Evolutionary conservation across 1,140 invertebrate genomes (phyloP), one percentile per base, ranked within the genome.

Genomic region (Lucilia cuprina): DNA sequence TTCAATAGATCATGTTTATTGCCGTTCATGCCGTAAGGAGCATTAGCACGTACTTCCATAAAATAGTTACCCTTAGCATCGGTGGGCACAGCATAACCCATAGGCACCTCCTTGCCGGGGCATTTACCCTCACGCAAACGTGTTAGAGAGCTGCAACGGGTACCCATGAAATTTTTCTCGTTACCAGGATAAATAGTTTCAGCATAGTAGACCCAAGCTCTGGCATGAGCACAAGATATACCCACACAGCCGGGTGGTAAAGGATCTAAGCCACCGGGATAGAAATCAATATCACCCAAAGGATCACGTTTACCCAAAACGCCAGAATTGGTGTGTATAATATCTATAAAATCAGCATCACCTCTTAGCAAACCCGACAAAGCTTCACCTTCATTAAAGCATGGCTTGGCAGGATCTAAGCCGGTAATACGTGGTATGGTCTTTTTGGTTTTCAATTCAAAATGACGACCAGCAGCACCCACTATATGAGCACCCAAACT

Each of bases 301-400:
- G 90, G 88, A 82, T 87, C 86, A 5, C 87, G 85, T 65, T 89
- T 88, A 50, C 89, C 96, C 86, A 95, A 93, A 75, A 94, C 93
- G 0, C 95, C 95, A 2, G 93, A 93, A 87, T 95, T 96, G 0
- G 95, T 96, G 86, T 96, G 96, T 84, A 96, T 94, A 0, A 95
- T 92, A 86, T 96, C 95, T 0, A 94, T 92, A 82, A 94, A 94
- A 7, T 87, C 86, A 1, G 93, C 94, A 88, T 94, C 94, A 60
- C 85, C 88, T 4, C 87, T 86, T 85, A 91, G 88, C 10, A 94
- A 85, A 5, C 94, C 92, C 14, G 93, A 92, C 4, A 93, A 85
- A 0, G 82, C 83, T 70, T 89, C 89, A 21, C 89, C 87, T 49
- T 92, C 89, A 70, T 92, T 93, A 86, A 96, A 96, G 83, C 90